Percentiles rank a stretch among this genome's conserved stretches.
These are phyloP conservation scores for Hirudo medicinalis DNA, from an alignment of 1,140 invertebrate species.

Conservation along the genomic window DNA sequence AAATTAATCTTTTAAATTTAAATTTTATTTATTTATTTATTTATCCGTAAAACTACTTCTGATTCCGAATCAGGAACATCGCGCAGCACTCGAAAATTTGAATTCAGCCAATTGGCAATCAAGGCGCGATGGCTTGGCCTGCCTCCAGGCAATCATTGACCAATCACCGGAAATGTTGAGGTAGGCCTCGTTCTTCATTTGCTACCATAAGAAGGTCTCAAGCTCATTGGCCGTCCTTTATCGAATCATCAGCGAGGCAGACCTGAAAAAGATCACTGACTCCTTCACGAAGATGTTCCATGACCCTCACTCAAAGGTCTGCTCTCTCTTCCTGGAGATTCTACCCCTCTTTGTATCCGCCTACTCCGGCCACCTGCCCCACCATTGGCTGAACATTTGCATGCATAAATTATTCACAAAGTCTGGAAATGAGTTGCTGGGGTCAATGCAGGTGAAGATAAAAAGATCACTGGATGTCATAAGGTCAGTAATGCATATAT, in stretches of 20 bases:
- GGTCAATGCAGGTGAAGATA: conserved; percentile 76
- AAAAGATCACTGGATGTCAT: conserved; percentile 71
- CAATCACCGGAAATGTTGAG: neutral
- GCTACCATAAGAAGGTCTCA: neutral
- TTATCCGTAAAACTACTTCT: no score
- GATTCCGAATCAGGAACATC: neutral
- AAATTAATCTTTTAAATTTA: no score
- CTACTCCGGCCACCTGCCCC: conserved; percentile 53
- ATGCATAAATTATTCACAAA: conserved; percentile 67
- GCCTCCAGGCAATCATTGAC: neutral
- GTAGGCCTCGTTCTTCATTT: neutral
- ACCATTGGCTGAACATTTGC: conserved; percentile 71
- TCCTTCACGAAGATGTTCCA: conserved; percentile 91
- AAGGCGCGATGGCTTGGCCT: neutral
- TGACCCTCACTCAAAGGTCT: conserved; percentile 79
- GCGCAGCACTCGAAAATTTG: neutral
- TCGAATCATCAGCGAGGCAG: conserved; percentile 40
- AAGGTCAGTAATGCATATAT: no score
- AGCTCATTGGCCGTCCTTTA: neutral
- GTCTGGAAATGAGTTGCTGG: conserved; percentile 71
- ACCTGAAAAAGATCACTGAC: conserved; percentile 68
- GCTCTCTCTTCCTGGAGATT: conserved; percentile 79
- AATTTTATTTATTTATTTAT: no score
- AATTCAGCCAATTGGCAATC: conserved; percentile 11
- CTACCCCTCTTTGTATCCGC: conserved; percentile 70